Evolutionary conservation across 1,140 invertebrate genomes (phyloP), one percentile per base, ranked within the genome.

Genomic region (Brachionus rotundiformis): DNA sequence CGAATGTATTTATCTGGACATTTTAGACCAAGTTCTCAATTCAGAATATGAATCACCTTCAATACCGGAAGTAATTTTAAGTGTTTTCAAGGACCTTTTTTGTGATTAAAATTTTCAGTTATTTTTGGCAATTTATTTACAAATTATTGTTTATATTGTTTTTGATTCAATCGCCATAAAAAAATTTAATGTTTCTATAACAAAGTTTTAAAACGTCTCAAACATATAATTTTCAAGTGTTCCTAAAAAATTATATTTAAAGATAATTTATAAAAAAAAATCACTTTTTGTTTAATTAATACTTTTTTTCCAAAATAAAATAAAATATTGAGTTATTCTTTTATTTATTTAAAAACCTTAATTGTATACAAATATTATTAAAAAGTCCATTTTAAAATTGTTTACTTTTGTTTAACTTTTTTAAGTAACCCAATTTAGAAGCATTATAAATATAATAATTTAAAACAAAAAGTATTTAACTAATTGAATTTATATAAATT

Each of bases 11-110:
- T 77, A 77, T 36, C 8, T 33, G 13, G 73, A 81, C 8, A 27
- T 81, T 65, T 68, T 81, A 16, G 59, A 65, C 19, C 41, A 81
- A 49, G 54, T 81, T 65, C 16, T 81, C 16, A 31, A 47, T 36
- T 65, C 59, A 1, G 79, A 81, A 29, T 81, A 63, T n/a, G 59
- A 81, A 41, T n/a, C 54, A 31, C 79, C 79, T 2, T 81, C 79
- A 6, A 68, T 81, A 31, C 79, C 79, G 27, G 79, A 81, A 39
- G 39, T 81, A 16, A 68, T 81, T 27, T 19, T 81, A 16, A 29
- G 16, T 11, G 47, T 77, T 54, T 54, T 77, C 31, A 77, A 31
- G 16, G 73, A 77, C 31, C 19, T 77, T 5, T 73, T 73, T 44
- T 33, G 31, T n/a, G 19, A 73, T 3, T 25, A 23, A 25, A 73